These are phyloP conservation scores for Malacoctenus gilli DNA, from an alignment of 2,797 vertebrate species.

Conservation along the genomic window DNA sequence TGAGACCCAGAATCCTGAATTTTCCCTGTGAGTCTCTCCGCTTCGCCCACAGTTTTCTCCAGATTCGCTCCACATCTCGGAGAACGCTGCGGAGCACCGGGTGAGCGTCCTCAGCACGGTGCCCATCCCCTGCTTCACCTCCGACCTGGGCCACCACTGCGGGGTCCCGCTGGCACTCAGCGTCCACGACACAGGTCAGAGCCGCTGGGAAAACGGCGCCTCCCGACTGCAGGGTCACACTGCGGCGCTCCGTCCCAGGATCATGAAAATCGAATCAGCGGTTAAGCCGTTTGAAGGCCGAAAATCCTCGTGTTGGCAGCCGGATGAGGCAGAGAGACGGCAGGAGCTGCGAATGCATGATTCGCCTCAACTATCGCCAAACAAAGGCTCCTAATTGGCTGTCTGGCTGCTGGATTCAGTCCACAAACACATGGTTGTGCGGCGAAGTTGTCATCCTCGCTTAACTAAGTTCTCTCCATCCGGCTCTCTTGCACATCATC, in stretches of 20 bases:
- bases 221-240: too few relatives aligned
- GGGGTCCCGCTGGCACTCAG: constrained; percentile 79
- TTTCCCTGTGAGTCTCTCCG: not conserved
- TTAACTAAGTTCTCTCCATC: too few relatives aligned
- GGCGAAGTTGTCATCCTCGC: too few relatives aligned
- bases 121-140: constrained; percentile 77
- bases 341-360: too few relatives aligned
- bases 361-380: too few relatives aligned
- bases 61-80: constrained; percentile 80
- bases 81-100: constrained; percentile 80
- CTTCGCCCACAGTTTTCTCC: constrained; percentile 77
- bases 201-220: not conserved
- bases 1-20: not conserved
- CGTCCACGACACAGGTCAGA: constrained; percentile 80
- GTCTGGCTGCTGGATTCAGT: too few relatives aligned
- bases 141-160: constrained; percentile 63
- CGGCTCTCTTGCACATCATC: too few relatives aligned
- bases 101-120: constrained; percentile 82
- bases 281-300: too few relatives aligned
- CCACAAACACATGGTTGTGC: too few relatives aligned
- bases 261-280: not conserved
- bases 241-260: not conserved
- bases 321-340: too few relatives aligned
- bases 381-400: too few relatives aligned
- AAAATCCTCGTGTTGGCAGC: too few relatives aligned